These are phyloP conservation scores for Drosophila sp. DNA, from an alignment of 1,140 invertebrate genomes.

Conservation along the genomic window DNA sequence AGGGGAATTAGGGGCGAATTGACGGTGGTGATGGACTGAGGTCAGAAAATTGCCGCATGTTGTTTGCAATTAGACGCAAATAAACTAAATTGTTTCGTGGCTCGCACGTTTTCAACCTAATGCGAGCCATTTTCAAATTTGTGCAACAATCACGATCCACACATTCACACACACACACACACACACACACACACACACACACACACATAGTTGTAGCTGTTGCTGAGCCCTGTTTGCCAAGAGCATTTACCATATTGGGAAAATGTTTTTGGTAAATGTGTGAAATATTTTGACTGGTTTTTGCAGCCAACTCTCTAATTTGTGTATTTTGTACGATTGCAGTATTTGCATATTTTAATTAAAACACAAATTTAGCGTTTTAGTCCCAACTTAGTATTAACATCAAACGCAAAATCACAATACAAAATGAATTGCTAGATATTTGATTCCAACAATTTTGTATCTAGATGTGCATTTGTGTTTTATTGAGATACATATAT, in stretches of 20 bases:
- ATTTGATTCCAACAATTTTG: background rate
- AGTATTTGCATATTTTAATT: slow-evolving; percentile 81
- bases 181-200: background rate
- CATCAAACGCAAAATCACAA: slow-evolving; percentile 15
- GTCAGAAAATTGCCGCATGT: slow-evolving; percentile 40
- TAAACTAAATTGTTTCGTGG: slow-evolving; percentile 78
- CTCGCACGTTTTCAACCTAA: slow-evolving; percentile 37
- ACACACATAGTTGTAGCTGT: background rate
- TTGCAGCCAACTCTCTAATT: slow-evolving; percentile 30
- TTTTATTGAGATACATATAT: slow-evolving; percentile 5
- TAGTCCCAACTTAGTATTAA: slow-evolving; percentile 34
- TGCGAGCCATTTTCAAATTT: slow-evolving; percentile 53
- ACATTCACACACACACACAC: background rate
- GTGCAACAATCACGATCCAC: slow-evolving; percentile 27
- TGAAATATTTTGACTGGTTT: slow-evolving; percentile 75
- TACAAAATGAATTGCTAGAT: slow-evolving; percentile 18
- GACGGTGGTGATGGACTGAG: background rate
- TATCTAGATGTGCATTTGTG: background rate
- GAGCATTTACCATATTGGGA: slow-evolving; percentile 76
- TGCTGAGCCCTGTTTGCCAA: slow-evolving; percentile 35
- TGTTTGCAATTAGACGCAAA: slow-evolving; percentile 78
- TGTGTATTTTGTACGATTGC: slow-evolving; percentile 57
- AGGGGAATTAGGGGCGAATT: too few species aligned
- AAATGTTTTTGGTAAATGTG: slow-evolving; percentile 62
- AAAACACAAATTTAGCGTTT: slow-evolving; percentile 74